Base-by-base conservation (phyloP, 2,888 invertebrate species). In the Chloroclysta siterata region DNA sequence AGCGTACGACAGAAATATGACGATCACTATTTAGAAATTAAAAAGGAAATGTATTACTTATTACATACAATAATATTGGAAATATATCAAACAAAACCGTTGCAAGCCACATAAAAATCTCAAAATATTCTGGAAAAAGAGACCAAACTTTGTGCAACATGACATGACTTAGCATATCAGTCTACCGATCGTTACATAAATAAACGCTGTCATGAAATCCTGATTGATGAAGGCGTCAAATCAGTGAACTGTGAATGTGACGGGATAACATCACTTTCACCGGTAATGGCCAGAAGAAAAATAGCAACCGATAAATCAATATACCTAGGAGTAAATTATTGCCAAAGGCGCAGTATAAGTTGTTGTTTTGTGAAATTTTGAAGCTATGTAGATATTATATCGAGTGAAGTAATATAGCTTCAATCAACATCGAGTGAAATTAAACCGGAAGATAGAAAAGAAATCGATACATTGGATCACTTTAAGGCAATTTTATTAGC, bases 391-490 rank as follows among this genome's bases (percentile, higher is more conserved):
- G 69, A 73, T 65, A 71, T 74, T 79, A 65, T 1, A 22, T 22
- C 22, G 22, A 22, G 22, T 22, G 22, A 22, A 22, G 22, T 2
- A n/a, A n/a, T n/a, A n/a, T n/a, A 22, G 22, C 22, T 22, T 22
- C 22, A 22, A 82, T 79, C 76, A 78, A 72, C 72, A 71, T 64
- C 60, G 68, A 81, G 84, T 80, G 87, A 88, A 88, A 88, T 79
- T 83, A 77, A 83, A 85, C 84, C 87, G 88, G 86, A 87, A 82
- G 82, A 84, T 84, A 79, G 81, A 81, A 83, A 85, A 84, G 84
- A 89, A 87, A 87, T 87, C 84, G 79, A 82, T 80, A 76, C 66
- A 65, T 72, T 71, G 75, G 76, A 83, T 83, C 82, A 77, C 77
- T 80, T 80, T 73, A 77, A 76, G 75, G 71, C 75, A 76, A 80